Conservation (phyloP, 2,113 vertebrate genomes). For the Muntiacus muntjak region DNA sequence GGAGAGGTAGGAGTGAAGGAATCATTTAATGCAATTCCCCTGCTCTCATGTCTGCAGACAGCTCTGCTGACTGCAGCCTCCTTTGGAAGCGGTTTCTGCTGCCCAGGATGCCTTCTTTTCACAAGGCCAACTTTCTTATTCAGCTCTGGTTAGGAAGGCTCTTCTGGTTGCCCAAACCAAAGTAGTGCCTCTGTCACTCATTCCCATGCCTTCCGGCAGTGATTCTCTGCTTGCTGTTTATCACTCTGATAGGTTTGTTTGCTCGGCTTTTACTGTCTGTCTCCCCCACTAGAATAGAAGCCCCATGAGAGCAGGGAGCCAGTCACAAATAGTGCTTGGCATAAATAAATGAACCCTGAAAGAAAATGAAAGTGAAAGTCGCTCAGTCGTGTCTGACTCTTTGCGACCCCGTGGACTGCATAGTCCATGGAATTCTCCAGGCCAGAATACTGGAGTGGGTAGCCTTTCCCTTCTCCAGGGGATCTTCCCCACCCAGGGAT, state of each 20-base stretch:
- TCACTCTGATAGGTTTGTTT: not conserved
- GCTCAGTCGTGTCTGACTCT: not conserved
- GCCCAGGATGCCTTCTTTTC: not conserved
- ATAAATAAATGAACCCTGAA: not conserved
- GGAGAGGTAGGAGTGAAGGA: not conserved
- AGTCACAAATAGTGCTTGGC: not conserved
- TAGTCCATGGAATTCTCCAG: not conserved
- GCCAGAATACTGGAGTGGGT: not conserved
- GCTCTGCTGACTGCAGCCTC: not conserved
- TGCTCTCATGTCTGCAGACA: not conserved
- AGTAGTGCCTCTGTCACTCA: not conserved
- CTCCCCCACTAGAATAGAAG: not conserved
- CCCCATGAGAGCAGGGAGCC: not conserved
- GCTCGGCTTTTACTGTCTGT: not conserved
- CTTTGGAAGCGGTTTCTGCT: not conserved
- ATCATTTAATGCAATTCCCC: not conserved
- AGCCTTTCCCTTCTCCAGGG: not conserved
- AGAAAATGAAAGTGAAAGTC: not conserved
- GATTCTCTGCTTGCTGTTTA: not conserved
- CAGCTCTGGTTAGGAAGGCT: not conserved
- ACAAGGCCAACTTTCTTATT: not conserved
- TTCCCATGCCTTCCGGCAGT: not conserved
- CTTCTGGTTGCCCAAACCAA: not conserved
- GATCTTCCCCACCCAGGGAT: not conserved
- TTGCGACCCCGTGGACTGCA: not conserved